Conservation (phyloP, 2,888 invertebrate genomes). For the Mactromeris polynyma region DNA sequence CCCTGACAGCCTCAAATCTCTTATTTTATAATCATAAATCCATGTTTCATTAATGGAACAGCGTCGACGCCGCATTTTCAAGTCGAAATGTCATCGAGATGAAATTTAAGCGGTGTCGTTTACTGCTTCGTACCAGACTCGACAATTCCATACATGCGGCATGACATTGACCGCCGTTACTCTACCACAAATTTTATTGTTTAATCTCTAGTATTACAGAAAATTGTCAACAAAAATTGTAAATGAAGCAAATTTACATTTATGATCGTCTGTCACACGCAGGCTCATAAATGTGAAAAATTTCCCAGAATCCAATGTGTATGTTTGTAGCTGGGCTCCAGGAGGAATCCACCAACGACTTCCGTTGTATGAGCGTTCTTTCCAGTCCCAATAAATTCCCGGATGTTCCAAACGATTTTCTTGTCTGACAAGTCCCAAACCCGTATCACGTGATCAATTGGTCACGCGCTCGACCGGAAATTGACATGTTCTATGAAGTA, state of each 20-base stretch:
- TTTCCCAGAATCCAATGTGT: conserved; percentile 29
- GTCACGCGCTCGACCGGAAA: conserved; percentile 70
- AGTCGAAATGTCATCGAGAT: conserved; percentile 51
- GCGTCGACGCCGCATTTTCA: neutral
- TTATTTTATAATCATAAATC: conserved; percentile 53
- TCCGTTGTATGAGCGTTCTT: conserved; percentile 76
- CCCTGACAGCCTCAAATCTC: conserved; percentile 9
- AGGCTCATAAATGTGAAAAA: conserved; percentile 27
- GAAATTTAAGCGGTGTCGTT: conserved; percentile 62
- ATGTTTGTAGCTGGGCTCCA: conserved; percentile 36
- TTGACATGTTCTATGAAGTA: conserved; percentile 64
- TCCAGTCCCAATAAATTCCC: conserved; percentile 73
- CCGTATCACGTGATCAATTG: conserved; percentile 58
- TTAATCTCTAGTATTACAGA: conserved; percentile 51
- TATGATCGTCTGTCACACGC: conserved; percentile 46
- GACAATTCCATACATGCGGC: conserved; percentile 52
- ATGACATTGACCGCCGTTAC: conserved; percentile 54
- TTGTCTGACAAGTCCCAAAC: conserved; percentile 63
- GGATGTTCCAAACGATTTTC: conserved; percentile 75
- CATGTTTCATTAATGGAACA: conserved; percentile 36
- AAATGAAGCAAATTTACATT: conserved; percentile 64
- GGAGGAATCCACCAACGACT: conserved; percentile 57
- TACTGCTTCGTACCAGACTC: conserved; percentile 60
- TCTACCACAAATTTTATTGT: conserved; percentile 42
- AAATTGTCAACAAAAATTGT: conserved; percentile 54